Percentiles rank a stretch among this genome's conserved stretches.
phyloP scores from a whole-genome alignment of 2,797 vertebrate genomes.

The Cyclopterus lumpus region DNA sequence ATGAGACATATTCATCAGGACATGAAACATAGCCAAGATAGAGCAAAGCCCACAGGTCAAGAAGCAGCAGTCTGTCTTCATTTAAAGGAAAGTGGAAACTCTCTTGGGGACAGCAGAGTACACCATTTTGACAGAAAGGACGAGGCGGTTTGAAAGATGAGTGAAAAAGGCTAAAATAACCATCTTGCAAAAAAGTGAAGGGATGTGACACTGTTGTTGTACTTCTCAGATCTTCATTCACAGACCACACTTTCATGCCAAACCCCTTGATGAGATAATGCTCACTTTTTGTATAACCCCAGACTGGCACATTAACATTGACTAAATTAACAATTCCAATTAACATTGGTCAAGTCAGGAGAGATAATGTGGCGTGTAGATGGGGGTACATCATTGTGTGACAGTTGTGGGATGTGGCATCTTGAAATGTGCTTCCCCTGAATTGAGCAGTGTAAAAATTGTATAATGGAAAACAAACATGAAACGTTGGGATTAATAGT shows the following conservation, averaged over 20 bases:
- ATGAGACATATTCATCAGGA: conserved; percentile 25
- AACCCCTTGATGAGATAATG: background rate
- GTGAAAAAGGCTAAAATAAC: conserved; percentile 11
- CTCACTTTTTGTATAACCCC: background rate
- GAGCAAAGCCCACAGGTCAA: conserved; percentile 35
- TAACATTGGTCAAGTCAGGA: background rate
- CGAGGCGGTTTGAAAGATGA: conserved; percentile 22
- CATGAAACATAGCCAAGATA: conserved; percentile 27
- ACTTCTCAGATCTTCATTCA: background rate
- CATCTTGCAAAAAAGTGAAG: background rate
- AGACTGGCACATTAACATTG: background rate
- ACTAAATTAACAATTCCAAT: background rate
- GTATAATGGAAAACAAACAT: background rate
- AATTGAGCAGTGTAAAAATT: background rate
- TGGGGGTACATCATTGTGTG: background rate
- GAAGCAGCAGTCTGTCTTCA: conserved; percentile 49
- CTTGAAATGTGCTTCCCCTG: background rate
- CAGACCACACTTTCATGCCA: background rate
- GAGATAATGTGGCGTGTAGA: background rate
- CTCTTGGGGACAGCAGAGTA: conserved; percentile 14
- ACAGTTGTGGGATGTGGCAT: background rate
- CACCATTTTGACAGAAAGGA: conserved; percentile 25
- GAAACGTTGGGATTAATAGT: background rate
- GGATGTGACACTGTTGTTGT: background rate
- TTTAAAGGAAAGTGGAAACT: conserved; percentile 45